Evolutionary conservation across 2,113 vertebrate species (phyloP), one percentile per base, ranked within the genome.

Genomic region (Mesoclemmys tuberculata): DNA sequence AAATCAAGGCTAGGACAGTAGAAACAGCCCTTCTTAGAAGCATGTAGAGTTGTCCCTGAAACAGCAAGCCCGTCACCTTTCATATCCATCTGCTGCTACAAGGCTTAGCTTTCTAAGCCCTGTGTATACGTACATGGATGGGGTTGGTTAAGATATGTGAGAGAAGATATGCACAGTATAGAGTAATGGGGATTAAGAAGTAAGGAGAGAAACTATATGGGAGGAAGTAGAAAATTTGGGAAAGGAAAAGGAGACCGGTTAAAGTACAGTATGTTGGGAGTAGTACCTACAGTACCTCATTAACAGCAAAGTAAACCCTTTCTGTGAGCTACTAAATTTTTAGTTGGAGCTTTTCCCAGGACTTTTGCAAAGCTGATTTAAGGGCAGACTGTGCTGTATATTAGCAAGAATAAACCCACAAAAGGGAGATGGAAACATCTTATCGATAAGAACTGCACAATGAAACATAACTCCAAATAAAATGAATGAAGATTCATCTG

Each of bases 161-260:
- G 61, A 68, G 27, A 61, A 61, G 31, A 68, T 61, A 29, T 18
- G 35, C 4, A n/a, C 61, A 68, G 58, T 49, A 49, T 12, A 49
- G 51, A 52, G 51, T 52, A 22, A 71, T 71, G 64, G n/a, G 58
- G 9, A 35, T 71, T 38, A 38, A 52, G 83, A n/a, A 38, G 31
- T 75, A 55, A 58, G 31, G 21, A 78, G 44, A 29, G 2, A 18
- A 0, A 0, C 38, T 19, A n/a, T 77, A 31, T 13, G 26, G 26
- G 16, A 71, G 4, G 68, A 1, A 27, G 16, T 48, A 71, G 6
- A 14, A 19, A 68, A 68, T 64, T n/a, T 27, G 38, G 26, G 5
- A 81, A 48, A 8, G 51, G 48, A 80, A 58, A 74, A 6, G 79
- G 5, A 58, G 79, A 46, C n/a, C 10, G n/a, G 18, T 71, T 38